phyloP scores from a whole-genome alignment of 2,113 vertebrate species.

The Otolemur garnettii region DNA sequence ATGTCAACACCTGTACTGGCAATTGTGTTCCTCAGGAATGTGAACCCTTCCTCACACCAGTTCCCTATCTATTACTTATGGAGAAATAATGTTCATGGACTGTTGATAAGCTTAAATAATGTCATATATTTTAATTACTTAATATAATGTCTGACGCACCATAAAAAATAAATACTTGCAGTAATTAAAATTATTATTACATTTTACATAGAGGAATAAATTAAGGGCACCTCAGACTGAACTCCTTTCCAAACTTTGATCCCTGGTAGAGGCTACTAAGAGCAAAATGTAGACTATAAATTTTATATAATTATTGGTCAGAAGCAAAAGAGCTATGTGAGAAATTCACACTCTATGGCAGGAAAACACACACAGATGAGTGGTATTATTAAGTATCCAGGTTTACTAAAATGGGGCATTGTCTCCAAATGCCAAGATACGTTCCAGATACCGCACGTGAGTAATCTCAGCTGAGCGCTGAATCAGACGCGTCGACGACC shows the following conservation, averaged over 20 bases:
- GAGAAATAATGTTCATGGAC: background rate
- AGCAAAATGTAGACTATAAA: background rate
- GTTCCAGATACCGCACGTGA: accelerated
- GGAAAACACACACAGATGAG: background rate
- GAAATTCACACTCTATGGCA: background rate
- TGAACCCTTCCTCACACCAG: background rate
- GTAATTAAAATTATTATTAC: background rate
- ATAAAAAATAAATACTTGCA: background rate
- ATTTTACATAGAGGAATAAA: background rate
- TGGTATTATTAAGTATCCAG: background rate
- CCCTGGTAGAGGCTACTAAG: too few species aligned
- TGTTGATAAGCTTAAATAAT: background rate
- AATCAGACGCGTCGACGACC: background rate
- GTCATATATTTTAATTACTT: background rate
- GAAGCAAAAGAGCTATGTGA: background rate
- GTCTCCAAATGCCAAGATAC: background rate
- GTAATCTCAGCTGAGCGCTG: background rate
- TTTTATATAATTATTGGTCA: background rate
- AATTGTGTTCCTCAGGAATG: background rate
- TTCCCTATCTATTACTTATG: background rate
- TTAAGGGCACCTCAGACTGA: background rate
- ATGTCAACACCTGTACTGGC: background rate
- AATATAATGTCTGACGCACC: background rate
- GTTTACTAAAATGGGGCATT: background rate
- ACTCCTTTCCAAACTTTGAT: background rate